Percentiles rank a stretch among this genome's conserved stretches.
Conservation (phyloP, 1,140 invertebrate genomes). For the Drosophila sproati region DNA sequence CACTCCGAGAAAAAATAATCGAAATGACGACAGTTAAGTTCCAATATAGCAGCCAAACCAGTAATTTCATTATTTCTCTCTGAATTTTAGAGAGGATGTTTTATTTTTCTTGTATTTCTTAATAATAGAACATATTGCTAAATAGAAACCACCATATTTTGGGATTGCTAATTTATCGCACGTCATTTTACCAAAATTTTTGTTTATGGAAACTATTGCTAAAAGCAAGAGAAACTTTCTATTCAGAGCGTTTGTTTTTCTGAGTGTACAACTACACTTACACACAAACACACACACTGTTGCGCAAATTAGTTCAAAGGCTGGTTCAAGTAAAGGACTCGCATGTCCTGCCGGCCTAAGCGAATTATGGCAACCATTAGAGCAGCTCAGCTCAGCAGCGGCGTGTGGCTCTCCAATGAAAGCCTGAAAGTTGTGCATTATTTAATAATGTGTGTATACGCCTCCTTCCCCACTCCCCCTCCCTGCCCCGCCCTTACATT, state of each 20-base stretch:
- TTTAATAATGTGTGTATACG: constrained; percentile 62
- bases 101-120: too few relatives aligned
- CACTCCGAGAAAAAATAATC: too few relatives aligned
- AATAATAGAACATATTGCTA: too few relatives aligned
- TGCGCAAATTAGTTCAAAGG: constrained; percentile 70
- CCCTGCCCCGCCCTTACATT: neutral
- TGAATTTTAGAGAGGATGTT: too few relatives aligned
- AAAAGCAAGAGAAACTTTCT: too few relatives aligned
- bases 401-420: constrained; percentile 25
- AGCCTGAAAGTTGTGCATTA: constrained; percentile 46
- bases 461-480: neutral
- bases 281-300: constrained; percentile 12
- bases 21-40: too few relatives aligned
- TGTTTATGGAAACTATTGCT: too few relatives aligned
- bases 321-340: constrained; percentile 35
- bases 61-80: too few relatives aligned
- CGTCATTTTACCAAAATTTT: too few relatives aligned
- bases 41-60: neutral
- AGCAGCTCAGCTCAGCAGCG: neutral
- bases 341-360: constrained; percentile 43
- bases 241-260: too few relatives aligned
- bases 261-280: neutral
- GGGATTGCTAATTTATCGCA: too few relatives aligned
- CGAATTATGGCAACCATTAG: constrained; percentile 75
- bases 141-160: too few relatives aligned